Conservation (phyloP, 2,113 vertebrate genomes). For the Microcebus ravelobensis region DNA sequence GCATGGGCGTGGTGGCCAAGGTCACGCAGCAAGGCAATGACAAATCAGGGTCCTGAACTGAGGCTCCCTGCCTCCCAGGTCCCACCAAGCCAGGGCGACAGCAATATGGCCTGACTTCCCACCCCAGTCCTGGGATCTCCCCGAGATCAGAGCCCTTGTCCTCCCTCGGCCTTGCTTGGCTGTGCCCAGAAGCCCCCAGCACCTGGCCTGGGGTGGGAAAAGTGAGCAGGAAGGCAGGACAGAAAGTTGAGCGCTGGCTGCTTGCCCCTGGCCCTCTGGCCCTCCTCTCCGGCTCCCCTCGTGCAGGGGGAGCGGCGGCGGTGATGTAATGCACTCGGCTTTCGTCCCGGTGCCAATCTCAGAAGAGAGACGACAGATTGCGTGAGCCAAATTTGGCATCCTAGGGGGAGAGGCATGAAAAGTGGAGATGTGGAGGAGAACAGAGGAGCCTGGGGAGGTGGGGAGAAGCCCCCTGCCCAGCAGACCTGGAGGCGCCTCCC, state of each 20-base stretch:
- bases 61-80: background rate
- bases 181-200: background rate
- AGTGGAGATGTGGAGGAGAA: conserved; percentile 74
- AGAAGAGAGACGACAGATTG: conserved; percentile 56
- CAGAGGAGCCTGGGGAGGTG: conserved; percentile 39
- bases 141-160: background rate
- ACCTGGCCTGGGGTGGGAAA: background rate
- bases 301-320: background rate
- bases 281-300: conserved; percentile 28
- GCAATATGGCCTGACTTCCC: background rate
- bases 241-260: conserved; percentile 43
- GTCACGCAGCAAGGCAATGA: conserved; percentile 9
- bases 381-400: conserved; percentile 59
- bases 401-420: conserved; percentile 65
- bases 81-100: background rate
- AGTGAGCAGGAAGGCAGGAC: background rate
- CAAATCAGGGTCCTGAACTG: background rate
- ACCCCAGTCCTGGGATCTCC: background rate
- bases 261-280: conserved; percentile 11
- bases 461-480: conserved; percentile 57
- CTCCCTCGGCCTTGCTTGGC: background rate
- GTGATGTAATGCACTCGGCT: conserved; percentile 38
- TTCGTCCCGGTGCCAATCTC: conserved; percentile 65
- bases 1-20: background rate
- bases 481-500: background rate